phyloP scores from a whole-genome alignment of 2,888 invertebrate species.

The Gandaritis pyraliata region DNA sequence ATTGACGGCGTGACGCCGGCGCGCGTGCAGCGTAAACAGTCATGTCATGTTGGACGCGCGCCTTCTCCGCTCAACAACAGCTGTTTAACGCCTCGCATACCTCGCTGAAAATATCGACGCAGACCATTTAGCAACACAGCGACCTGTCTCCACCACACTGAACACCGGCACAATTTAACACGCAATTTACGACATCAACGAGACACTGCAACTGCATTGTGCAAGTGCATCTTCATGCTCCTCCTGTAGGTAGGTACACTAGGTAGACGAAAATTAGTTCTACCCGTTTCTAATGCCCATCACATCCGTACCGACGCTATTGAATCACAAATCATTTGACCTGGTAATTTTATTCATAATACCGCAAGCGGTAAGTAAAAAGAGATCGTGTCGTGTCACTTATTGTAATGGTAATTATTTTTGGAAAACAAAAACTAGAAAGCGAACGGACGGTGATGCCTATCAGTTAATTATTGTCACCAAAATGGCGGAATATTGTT shows the following conservation, averaged over 20 bases:
- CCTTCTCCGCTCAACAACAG: conserved; percentile 56
- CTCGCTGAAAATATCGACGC: conserved; percentile 69
- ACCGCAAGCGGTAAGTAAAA: conserved; percentile 81
- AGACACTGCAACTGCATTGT: conserved; percentile 27
- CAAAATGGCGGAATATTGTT: conserved; percentile 80
- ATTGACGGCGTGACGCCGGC: conserved; percentile 74
- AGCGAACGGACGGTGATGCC: conserved; percentile 75
- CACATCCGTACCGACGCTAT: conserved; percentile 61
- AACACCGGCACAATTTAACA: conserved; percentile 49
- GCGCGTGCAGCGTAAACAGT: conserved; percentile 48
- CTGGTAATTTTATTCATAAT: conserved; percentile 80
- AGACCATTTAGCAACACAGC: conserved; percentile 50
- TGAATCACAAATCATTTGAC: conserved; percentile 70
- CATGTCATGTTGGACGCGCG: conserved; percentile 46
- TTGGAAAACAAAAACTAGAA: conserved; percentile 83
- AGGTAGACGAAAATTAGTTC: conserved; percentile 63
- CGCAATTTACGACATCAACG: conserved; percentile 42
- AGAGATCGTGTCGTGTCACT: conserved; percentile 77
- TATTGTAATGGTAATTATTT: conserved; percentile 84
- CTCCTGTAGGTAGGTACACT: conserved; percentile 44
- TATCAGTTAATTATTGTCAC: conserved; percentile 84
- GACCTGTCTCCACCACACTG: conserved; percentile 43
- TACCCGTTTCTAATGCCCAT: conserved; percentile 64
- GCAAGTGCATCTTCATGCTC: conserved; percentile 43
- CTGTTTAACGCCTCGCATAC: conserved; percentile 70